Base-by-base conservation (phyloP, 2,113 vertebrate species). In the Pelecanoides urinatrix region DNA sequence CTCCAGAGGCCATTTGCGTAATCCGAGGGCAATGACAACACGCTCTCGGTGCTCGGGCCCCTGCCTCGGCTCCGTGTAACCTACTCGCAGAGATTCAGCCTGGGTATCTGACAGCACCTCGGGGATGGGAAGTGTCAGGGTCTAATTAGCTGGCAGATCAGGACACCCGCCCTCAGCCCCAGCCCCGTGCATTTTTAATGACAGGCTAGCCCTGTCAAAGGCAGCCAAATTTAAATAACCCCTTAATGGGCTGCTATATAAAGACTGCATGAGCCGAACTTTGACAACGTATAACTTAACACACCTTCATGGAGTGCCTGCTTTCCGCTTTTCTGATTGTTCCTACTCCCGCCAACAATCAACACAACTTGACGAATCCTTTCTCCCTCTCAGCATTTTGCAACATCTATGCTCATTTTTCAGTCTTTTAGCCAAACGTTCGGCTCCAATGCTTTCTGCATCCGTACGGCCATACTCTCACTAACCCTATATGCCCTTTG, bases 11-110 rank as follows among this genome's bases (percentile, higher is more conserved):
- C 44, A 5, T 36, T 44, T 2, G 11, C 2, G 2, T 16, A 32
- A 63, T 7, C 7, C 7, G 2, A 59, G 19, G 61, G 23, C 45
- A 38, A 21, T 7, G 73, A 17, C 36, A 30, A 27, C 34, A 30
- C 1, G 1, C 45, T 10, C 29, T 25, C 2, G 3, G 56, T 7
- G 22, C 65, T 52, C 11, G 1, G 20, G 19, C 38, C 26, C 3
- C 1, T 5, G 36, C 52, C 49, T 49, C 9, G 3, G 49, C 42
- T 42, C 56, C 34, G 36, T 15, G 16, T 11, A 44, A 71, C 27
- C 36, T 13, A 11, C 29, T 19, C 6, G 0, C 25, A 26, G 29
- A 36, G 63, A 49, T 17, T 16, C 30, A 22, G 62, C 30, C 73
- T 22, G 21, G 9, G 16, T 18, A 23, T 11, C 50, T 27, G 42